Base-by-base conservation (phyloP, 2,797 vertebrate genomes). In the Sebastes aleutianus region DNA sequence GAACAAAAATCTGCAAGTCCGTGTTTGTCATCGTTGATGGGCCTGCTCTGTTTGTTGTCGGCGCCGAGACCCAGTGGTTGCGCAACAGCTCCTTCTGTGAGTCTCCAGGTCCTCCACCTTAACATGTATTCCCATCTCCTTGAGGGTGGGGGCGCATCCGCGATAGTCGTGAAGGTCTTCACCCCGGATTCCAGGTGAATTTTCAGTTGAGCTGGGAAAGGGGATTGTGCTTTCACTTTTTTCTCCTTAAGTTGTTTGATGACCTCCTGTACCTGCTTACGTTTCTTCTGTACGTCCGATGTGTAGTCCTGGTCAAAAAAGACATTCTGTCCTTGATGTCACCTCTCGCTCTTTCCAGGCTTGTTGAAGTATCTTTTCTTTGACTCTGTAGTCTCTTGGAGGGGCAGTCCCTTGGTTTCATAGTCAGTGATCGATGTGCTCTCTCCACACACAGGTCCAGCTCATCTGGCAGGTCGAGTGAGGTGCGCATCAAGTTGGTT, bases 231-330 rank as follows among this genome's bases (percentile, higher is more conserved):
- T 16, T 58, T 58, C 20, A 74, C 9, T 1, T 54, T 79, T 1
- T 29, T 74, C 1, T 73, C 18, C 22, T 29, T 68, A 1, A 74
- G 47, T 47, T 63, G 47, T 26, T 80, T 74, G 1, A 69, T 80
- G 5, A 70, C 65, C 4, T 74, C 63, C 9, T 34, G 4, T 3
- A 80, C 65, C 4, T 80, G 64, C 20, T 56, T 80, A 4, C 29
- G 18, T 62, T 69, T 74, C 24, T 56, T 71, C 63, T 74, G 64
- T 27, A 74, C 4, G 0, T 74, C 53, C 1, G 26, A 3, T n/a
- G 76, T 64, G 34, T 71, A 78, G 22, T 71, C 76, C 8, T 78
- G 61, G 6, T 78, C 62, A 11, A 87, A 84, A n/a, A 63, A 79
- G 3, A 82, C 54, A 3, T 11, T 61, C 14, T 65, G 56, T 3